Conservation (phyloP, 2,113 vertebrate species). For the Puffinus mauretanicus region DNA sequence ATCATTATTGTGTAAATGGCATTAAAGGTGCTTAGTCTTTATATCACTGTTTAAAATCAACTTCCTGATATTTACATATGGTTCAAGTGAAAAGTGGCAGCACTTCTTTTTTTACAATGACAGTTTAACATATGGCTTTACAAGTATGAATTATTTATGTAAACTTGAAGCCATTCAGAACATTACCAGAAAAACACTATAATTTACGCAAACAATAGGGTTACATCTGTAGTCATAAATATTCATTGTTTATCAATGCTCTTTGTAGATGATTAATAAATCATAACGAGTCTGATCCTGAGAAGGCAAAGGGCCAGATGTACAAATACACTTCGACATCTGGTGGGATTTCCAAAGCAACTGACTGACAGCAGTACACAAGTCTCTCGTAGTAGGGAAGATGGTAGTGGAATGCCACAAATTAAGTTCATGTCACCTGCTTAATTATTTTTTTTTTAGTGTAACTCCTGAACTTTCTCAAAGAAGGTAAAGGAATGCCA, state of each 20-base stretch:
- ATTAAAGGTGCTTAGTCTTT: constrained; percentile 7
- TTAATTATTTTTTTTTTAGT: not conserved
- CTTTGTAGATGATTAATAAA: constrained; percentile 40
- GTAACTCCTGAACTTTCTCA: not conserved
- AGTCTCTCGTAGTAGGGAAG: not conserved
- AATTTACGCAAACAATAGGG: constrained; percentile 48
- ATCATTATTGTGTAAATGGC: not conserved
- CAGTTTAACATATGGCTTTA: constrained; percentile 58
- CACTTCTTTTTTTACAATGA: constrained; percentile 10
- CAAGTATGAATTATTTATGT: constrained; percentile 62
- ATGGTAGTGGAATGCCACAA: not conserved
- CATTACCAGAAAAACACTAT: constrained; percentile 33
- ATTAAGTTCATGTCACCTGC: not conserved
- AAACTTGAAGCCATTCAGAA: constrained; percentile 47
- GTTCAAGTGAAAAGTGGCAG: constrained; percentile 38
- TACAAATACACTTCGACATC: not conserved
- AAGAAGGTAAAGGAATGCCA: not conserved
- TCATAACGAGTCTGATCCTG: not conserved
- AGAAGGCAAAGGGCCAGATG: not conserved
- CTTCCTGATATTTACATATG: constrained; percentile 42
- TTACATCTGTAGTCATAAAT: constrained; percentile 63
- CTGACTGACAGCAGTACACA: not conserved
- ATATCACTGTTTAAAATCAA: constrained; percentile 36
- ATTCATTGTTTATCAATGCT: constrained; percentile 33
- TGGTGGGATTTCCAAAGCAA: not conserved